Conservation (phyloP, 2,797 vertebrate genomes). For the Clarias laeviceps region DNA sequence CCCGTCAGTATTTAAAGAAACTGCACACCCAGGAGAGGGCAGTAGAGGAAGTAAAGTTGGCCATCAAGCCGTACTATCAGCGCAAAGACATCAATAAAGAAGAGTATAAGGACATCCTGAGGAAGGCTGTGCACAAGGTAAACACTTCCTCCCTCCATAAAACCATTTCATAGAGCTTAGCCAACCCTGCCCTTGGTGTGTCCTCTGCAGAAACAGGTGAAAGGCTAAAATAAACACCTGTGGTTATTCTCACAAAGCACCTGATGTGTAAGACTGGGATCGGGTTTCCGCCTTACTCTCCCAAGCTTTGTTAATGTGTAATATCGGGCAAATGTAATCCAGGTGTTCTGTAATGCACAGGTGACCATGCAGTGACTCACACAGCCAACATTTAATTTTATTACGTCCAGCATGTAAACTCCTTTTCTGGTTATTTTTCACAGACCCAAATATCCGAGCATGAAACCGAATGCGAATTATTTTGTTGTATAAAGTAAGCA, state of each 20-base stretch:
- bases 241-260: not conserved
- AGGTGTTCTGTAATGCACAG: not conserved
- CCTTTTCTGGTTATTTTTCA: not conserved
- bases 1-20: constrained; percentile 89
- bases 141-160: constrained; percentile 20
- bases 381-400: not conserved
- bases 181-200: not conserved
- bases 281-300: not conserved
- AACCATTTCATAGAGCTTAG: not conserved
- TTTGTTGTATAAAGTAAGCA: not conserved
- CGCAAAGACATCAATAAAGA: constrained; percentile 96
- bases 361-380: not conserved
- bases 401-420: too few species aligned
- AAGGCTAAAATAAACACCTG: not conserved
- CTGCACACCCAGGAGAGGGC: constrained; percentile 94
- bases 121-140: constrained; percentile 95
- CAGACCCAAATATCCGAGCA: not conserved
- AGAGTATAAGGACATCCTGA: constrained; percentile 93
- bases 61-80: constrained; percentile 95
- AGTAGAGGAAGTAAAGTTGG: constrained; percentile 93
- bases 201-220: not conserved
- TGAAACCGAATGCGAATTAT: not conserved
- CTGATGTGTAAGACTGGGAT: not conserved
- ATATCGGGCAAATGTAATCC: not conserved
- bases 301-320: not conserved